phyloP scores from a whole-genome alignment of 2,797 vertebrate species.

The Oreochromis grahami region DNA sequence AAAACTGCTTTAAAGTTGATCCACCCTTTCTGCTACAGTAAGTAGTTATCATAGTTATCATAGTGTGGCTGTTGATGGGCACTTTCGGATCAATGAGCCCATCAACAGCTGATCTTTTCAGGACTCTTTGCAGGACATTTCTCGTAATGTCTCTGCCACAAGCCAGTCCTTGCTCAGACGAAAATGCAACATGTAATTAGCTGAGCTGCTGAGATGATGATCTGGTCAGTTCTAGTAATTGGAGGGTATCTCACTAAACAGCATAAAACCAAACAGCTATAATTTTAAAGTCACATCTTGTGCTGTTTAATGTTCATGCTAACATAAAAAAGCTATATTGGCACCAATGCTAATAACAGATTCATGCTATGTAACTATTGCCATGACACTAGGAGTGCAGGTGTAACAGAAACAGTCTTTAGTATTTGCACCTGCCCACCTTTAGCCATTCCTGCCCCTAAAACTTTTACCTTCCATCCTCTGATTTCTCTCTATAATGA shows the following conservation, averaged over 20 bases:
- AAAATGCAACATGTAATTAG: not conserved
- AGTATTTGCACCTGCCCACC: not conserved
- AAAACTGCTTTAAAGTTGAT: not conserved
- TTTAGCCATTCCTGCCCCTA: not conserved
- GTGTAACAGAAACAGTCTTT: not conserved
- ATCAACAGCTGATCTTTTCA: not conserved
- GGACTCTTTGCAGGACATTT: not conserved
- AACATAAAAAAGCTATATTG: not conserved
- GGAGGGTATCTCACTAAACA: not conserved
- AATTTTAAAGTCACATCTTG: not conserved
- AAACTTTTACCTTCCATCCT: not conserved
- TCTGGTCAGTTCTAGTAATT: not conserved
- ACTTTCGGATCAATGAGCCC: not conserved
- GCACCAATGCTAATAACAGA: not conserved
- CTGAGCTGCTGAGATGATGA: not conserved
- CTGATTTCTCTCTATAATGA: not conserved
- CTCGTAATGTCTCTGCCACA: not conserved
- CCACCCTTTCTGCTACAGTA: not conserved
- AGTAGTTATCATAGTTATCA: not conserved
- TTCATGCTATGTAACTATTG: not conserved
- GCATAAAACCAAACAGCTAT: not conserved
- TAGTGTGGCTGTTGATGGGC: not conserved
- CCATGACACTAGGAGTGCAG: not conserved
- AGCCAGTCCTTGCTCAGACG: not conserved
- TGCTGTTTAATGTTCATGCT: not conserved